These are phyloP conservation scores for Tetranychus piercei DNA, from an alignment of 2,888 invertebrate genomes.

Conservation along the genomic window DNA sequence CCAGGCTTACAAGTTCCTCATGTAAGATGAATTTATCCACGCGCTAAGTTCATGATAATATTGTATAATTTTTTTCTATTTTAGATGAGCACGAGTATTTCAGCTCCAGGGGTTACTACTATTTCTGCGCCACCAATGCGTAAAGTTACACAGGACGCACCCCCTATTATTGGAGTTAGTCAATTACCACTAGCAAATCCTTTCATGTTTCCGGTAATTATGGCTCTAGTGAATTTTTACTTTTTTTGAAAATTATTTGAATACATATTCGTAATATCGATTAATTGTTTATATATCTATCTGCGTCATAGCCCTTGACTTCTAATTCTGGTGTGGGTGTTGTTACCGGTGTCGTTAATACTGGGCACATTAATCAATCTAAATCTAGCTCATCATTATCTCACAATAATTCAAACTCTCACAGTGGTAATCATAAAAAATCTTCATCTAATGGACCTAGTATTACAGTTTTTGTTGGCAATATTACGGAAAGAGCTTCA, in stretches of 20 bases:
- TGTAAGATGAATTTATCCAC: background rate
- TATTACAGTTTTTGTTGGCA: conserved; percentile 92
- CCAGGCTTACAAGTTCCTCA: background rate
- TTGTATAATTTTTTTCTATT: background rate
- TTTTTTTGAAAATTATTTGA: background rate
- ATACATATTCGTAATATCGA: background rate
- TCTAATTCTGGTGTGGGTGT: background rate
- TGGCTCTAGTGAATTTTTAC: too few relatives aligned
- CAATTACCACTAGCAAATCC: background rate
- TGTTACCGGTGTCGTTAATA: background rate
- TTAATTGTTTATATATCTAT: background rate
- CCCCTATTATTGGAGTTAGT: background rate
- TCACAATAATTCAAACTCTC: background rate
- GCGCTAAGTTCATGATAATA: background rate
- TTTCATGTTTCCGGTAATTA: conserved; percentile 1
- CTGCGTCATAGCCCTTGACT: background rate
- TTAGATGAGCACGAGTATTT: conserved; percentile 18
- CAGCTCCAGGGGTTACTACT: conserved; percentile 22
- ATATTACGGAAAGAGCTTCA: conserved; percentile 82
- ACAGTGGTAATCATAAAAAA: background rate
- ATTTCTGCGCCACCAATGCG: conserved; percentile 22
- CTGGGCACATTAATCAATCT: background rate
- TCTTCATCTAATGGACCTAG: conserved; percentile 47
- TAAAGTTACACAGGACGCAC: conserved; percentile 9
- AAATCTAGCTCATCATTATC: background rate